Evolutionary conservation across 1,140 invertebrate genomes (phyloP), one percentile per base, ranked within the genome.

Genomic region (Calosoma granatense): DNA sequence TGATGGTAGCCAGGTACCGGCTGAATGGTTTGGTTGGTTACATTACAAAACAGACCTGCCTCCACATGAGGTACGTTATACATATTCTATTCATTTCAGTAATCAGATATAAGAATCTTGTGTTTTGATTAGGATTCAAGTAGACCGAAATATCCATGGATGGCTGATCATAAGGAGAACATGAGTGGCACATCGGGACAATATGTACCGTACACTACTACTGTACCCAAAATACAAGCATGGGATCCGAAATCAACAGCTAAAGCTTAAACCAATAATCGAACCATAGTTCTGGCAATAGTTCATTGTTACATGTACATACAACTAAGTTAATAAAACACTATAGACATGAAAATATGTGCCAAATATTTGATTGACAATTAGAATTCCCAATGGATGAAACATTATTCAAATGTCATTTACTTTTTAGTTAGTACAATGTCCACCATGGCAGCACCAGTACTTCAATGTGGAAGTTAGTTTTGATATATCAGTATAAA

Each of bases 151-250:
- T 82, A 94, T 68, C 83, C 84, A 64, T 98, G 94, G 94, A 86
- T 96, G 79, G 62, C 74, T 2, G 83, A 90, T 56, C 89, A 93
- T 70, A 83, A 78, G 21, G 84, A 88, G 66, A 98, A 98, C 72
- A 56, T 84, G 20, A 86, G 87, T 14, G 94, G 92, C 22, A 93
- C 90, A 0, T 72, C 78, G 3, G 74, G 79, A 1, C 81, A 85
- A 57, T 98, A 94, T 67, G 84, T 89, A 60, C 94, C 95, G 0
- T 98, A 96, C 72, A 84, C 80, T 56, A 98, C 95, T 9, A 90
- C 88, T 15, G 72, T 70, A 52, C 81, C 87, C 1, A 97, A 96
- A 76, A 81, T 97, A 26, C 75, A 94, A 71, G 68, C 88, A 4
- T 97, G 94, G 93, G 74, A 80, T 56, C 92, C 92, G 1, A 47